Evolutionary conservation across 2,888 invertebrate species (phyloP).

Genomic region (Troglohyphantes excavatus): DNA sequence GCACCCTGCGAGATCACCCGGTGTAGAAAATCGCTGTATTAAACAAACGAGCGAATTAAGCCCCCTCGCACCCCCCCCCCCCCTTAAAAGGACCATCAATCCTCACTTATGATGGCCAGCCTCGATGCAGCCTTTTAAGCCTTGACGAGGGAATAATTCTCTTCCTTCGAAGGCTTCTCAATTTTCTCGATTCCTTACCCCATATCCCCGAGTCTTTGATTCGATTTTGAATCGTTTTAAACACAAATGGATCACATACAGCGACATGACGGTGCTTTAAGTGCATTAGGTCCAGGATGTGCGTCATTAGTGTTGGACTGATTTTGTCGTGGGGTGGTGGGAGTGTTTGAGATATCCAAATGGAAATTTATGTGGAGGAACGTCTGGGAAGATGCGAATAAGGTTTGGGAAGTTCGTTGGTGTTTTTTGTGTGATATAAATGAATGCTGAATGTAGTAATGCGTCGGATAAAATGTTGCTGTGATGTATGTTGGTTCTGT

Average conservation of each 20-base stretch:
- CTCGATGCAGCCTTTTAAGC: conserved; percentile 64
- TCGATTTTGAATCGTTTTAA: conserved; percentile 67
- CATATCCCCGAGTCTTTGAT: conserved; percentile 39
- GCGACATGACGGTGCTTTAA: conserved; percentile 49
- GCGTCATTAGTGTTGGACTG: no score
- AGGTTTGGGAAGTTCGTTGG: no score
- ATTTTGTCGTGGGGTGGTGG: no score
- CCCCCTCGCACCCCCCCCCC: conserved; percentile 15
- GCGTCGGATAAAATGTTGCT: no score
- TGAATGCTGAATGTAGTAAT: no score
- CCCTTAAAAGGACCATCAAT: conserved; percentile 68
- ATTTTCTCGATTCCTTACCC: conserved; percentile 38
- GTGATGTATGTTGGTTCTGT: no score
- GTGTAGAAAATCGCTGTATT: conserved; percentile 58
- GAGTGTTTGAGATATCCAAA: no score
- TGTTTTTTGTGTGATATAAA: no score
- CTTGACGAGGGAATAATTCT: conserved; percentile 68
- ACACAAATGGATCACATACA: conserved; percentile 56
- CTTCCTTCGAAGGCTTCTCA: conserved; percentile 47
- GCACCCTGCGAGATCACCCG: not conserved
- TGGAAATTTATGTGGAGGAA: no score
- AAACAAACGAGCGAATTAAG: conserved; percentile 64
- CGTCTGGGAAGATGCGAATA: no score
- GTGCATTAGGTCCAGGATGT: not conserved
- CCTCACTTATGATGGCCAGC: conserved; percentile 58